phyloP scores from a whole-genome alignment of 2,888 invertebrate genomes.

The Lingula anatina region DNA sequence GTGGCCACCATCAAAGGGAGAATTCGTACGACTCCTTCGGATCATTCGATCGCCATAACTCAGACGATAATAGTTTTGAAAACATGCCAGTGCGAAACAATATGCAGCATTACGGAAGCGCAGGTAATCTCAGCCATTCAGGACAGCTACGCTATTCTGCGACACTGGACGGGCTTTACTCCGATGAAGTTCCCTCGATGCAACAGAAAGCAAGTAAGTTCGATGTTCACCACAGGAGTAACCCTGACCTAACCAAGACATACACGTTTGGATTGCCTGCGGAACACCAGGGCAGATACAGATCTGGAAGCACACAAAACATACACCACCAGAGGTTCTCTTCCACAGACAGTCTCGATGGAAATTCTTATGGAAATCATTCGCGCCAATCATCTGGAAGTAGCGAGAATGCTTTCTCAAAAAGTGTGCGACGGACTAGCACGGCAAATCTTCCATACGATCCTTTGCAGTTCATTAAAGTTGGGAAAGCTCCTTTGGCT shows the following conservation, averaged over 20 bases:
- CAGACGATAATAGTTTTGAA: constrained; percentile 8
- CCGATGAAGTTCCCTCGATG: too few species aligned
- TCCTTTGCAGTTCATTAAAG: constrained; percentile 47
- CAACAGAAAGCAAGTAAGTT: too few species aligned
- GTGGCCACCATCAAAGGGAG: constrained; percentile 20
- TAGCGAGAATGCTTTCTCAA: constrained; percentile 18
- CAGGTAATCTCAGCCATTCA: too few species aligned
- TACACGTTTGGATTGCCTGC: too few species aligned
- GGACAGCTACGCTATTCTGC: too few species aligned
- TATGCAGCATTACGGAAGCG: constrained; percentile 28
- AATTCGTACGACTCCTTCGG: constrained; percentile 37
- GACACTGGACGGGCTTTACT: too few species aligned
- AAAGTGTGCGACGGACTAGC: constrained; percentile 12
- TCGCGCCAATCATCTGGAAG: constrained; percentile 38
- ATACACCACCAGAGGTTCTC: constrained; percentile 20
- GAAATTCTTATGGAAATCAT: constrained; percentile 23
- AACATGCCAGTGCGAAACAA: constrained; percentile 26
- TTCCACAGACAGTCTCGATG: constrained; percentile 38
- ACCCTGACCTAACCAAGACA: too few species aligned
- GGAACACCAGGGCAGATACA: too few species aligned
- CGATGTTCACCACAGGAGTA: too few species aligned
- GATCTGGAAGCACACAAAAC: too few species aligned
- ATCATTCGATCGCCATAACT: constrained; percentile 18
- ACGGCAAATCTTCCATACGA: constrained; percentile 21
- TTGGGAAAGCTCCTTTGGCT: constrained; percentile 21